These are phyloP conservation scores for Hanleya hanleyi DNA, from an alignment of 2,888 invertebrate species.

Conservation along the genomic window DNA sequence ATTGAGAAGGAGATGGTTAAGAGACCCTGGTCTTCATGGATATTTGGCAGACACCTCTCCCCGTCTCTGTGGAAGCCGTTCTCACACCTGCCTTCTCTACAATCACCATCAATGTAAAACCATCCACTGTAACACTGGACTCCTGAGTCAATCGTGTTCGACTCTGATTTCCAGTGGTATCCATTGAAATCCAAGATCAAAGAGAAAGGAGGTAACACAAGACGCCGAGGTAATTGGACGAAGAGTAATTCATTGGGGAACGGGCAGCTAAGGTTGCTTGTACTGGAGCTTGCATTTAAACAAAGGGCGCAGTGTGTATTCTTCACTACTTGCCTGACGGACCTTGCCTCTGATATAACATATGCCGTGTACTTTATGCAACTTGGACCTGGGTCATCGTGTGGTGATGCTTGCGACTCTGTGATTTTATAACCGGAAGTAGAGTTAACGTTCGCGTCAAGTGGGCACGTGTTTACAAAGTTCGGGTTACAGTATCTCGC, in stretches of 20 bases:
- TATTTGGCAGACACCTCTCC: background rate
- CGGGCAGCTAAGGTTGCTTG: background rate
- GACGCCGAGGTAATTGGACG: background rate
- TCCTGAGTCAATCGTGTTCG: no score
- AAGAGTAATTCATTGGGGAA: background rate
- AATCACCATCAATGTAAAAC: background rate
- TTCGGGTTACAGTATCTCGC: background rate
- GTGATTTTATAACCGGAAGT: background rate
- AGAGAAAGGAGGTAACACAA: background rate
- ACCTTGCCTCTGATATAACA: background rate
- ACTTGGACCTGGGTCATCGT: no score
- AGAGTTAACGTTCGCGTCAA: background rate
- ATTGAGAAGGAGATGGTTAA: no score
- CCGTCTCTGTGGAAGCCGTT: background rate
- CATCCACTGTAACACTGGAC: background rate
- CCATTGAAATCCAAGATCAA: background rate
- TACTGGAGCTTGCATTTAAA: background rate
- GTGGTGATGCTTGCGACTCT: no score
- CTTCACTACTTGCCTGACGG: background rate
- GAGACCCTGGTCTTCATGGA: background rate
- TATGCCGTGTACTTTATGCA: background rate
- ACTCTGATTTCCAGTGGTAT: background rate
- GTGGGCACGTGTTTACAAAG: background rate
- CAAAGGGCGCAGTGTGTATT: background rate
- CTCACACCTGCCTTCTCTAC: background rate